Evolutionary conservation across 2,113 vertebrate species (phyloP).

Genomic region (Motacilla alba): DNA sequence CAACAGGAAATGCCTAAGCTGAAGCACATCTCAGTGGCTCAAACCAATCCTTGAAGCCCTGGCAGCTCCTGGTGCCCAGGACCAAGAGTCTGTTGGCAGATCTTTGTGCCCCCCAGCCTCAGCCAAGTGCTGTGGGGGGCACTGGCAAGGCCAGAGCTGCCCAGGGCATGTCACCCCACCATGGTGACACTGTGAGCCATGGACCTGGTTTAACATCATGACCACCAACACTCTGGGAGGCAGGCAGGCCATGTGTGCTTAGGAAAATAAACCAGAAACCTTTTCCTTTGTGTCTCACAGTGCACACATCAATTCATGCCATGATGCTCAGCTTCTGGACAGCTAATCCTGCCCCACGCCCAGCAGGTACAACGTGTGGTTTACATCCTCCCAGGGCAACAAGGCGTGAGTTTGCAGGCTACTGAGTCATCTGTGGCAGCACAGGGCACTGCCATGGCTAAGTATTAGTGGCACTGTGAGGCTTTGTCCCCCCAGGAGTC

Average conservation of each 20-base stretch:
- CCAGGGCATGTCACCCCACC: background rate
- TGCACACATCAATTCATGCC: background rate
- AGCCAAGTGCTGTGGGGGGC: background rate
- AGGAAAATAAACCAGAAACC: background rate
- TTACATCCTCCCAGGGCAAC: background rate
- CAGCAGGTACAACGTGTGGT: background rate
- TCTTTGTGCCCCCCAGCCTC: background rate
- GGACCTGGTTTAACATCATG: background rate
- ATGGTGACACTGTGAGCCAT: background rate
- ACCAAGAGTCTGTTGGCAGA: background rate
- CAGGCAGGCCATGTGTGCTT: background rate
- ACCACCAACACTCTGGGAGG: background rate
- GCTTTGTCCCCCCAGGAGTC: background rate
- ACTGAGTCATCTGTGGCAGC: background rate
- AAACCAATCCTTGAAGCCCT: background rate
- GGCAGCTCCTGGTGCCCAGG: background rate
- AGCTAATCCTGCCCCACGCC: background rate
- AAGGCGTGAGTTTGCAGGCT: background rate
- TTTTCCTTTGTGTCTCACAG: background rate
- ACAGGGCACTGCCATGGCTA: background rate
- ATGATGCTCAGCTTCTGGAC: background rate
- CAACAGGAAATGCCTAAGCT: background rate
- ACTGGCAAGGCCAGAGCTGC: background rate
- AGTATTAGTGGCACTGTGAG: background rate
- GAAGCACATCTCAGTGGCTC: fast-evolving